These are phyloP conservation scores for Drosophila paulistorum DNA, from an alignment of 1,140 invertebrate species.

Conservation along the genomic window DNA sequence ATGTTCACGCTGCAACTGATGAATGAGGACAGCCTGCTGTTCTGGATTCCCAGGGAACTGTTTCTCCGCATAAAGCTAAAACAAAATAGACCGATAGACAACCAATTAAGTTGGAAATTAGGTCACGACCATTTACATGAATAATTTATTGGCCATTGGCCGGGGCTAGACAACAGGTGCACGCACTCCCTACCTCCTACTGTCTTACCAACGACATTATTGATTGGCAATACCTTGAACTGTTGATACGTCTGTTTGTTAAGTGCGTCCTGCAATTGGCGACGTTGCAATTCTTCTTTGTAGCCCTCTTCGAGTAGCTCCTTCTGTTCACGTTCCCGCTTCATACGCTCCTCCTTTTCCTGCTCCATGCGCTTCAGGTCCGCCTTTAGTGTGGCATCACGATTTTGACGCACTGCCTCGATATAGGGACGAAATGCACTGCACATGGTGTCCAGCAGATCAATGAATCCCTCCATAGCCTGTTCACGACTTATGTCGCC, in stretches of 20 bases:
- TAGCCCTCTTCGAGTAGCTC: constrained; percentile 85
- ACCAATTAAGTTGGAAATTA: constrained; percentile 29
- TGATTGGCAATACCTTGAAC: constrained; percentile 86
- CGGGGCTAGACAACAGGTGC: constrained; percentile 85
- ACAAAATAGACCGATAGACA: not conserved
- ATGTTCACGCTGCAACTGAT: constrained; percentile 97
- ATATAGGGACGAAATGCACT: constrained; percentile 95
- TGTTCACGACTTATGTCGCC: constrained; percentile 93
- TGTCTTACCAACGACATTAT: constrained; percentile 13
- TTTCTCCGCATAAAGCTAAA: constrained; percentile 93
- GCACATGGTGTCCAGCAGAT: constrained; percentile 93
- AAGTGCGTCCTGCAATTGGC: constrained; percentile 96
- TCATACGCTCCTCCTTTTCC: constrained; percentile 83
- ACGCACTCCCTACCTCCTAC: not conserved
- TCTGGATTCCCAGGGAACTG: constrained; percentile 96
- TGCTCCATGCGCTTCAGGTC: constrained; percentile 83
- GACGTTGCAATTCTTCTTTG: constrained; percentile 87
- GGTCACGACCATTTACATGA: constrained; percentile 48
- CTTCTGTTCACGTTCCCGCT: constrained; percentile 83
- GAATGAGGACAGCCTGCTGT: constrained; percentile 96
- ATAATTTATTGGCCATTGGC: not conserved
- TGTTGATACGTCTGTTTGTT: constrained; percentile 98
- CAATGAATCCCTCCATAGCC: constrained; percentile 96
- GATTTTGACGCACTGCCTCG: constrained; percentile 94
- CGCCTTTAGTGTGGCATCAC: constrained; percentile 87